Percentiles rank a stretch among this genome's conserved stretches.
Conservation (phyloP, 1,140 invertebrate genomes). For the Drosophila melanogaster region DNA sequence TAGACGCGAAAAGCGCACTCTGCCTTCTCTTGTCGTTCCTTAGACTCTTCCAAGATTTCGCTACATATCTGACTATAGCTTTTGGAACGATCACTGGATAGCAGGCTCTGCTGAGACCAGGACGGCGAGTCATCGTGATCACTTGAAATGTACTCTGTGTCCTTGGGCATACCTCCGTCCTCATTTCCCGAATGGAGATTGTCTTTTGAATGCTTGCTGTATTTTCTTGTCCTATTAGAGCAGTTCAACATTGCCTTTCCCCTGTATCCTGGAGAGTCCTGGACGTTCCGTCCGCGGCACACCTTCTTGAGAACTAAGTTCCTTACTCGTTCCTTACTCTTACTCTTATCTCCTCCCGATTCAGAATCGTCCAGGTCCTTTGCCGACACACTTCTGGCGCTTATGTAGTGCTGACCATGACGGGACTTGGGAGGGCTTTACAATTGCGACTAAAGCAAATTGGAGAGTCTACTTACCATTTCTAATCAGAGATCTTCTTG, state of each 20-base stretch:
- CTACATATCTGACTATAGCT: conserved; percentile 69
- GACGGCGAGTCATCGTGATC: background rate
- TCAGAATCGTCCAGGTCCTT: background rate
- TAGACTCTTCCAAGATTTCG: conserved; percentile 62
- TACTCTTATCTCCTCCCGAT: background rate
- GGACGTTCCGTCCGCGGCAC: background rate
- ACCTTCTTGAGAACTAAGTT: background rate
- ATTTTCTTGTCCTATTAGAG: background rate
- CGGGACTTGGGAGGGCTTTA: background rate
- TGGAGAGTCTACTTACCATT: conserved; percentile 18
- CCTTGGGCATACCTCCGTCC: background rate
- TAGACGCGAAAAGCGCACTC: conserved; percentile 32
- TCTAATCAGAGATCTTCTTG: conserved; percentile 3
- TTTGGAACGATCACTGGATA: conserved; percentile 52
- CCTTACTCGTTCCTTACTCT: background rate
- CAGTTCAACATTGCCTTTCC: background rate
- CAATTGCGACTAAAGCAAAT: background rate
- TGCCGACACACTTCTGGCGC: background rate
- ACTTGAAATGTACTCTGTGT: background rate
- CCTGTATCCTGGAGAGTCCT: background rate
- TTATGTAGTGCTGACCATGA: background rate
- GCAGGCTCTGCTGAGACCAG: background rate
- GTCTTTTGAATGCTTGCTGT: background rate
- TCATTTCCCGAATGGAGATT: background rate
- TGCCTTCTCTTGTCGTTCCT: conserved; percentile 46